phyloP scores from a whole-genome alignment of 2,113 vertebrate genomes.

The Larimichthys polyactis region DNA sequence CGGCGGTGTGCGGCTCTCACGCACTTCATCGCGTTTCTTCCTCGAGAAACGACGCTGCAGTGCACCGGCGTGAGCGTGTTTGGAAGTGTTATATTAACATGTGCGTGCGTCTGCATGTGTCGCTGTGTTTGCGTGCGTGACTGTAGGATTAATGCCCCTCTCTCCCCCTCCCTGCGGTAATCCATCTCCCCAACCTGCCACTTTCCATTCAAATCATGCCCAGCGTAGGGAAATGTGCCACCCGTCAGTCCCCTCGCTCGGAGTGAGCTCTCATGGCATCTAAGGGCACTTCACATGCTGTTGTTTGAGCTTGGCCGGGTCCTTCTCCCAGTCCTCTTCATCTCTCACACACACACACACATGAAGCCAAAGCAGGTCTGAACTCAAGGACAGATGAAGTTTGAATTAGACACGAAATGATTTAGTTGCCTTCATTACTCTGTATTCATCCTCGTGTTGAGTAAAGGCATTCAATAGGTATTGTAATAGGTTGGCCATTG shows the following conservation, averaged over 20 bases:
- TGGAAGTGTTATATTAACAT: slow-evolving; percentile 10
- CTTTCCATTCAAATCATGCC: slow-evolving; percentile 64
- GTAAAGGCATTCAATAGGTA: neutral
- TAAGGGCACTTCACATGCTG: slow-evolving; percentile 61
- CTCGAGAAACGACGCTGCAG: neutral
- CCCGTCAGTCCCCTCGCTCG: slow-evolving; percentile 41
- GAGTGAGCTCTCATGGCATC: slow-evolving; percentile 52
- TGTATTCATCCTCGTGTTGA: neutral
- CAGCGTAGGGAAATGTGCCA: slow-evolving; percentile 51
- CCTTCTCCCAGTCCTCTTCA: slow-evolving; percentile 20
- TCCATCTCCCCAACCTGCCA: slow-evolving; percentile 66
- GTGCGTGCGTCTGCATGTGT: neutral
- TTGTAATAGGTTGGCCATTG: neutral
- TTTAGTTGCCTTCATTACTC: neutral
- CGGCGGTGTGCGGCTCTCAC: neutral
- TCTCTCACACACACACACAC: neutral
- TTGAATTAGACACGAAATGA: slow-evolving; percentile 2
- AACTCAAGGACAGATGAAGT: slow-evolving; percentile 18
- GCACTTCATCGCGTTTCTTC: neutral
- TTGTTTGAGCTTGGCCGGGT: slow-evolving; percentile 52
- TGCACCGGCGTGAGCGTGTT: neutral
- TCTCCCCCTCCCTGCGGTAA: slow-evolving; percentile 36
- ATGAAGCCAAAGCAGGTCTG: slow-evolving; percentile 19
- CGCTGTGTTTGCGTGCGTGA: neutral
- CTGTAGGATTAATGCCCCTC: slow-evolving; percentile 55